Evolutionary conservation across 2,888 invertebrate species (phyloP).

Genomic region (Tenodera sinensis): DNA sequence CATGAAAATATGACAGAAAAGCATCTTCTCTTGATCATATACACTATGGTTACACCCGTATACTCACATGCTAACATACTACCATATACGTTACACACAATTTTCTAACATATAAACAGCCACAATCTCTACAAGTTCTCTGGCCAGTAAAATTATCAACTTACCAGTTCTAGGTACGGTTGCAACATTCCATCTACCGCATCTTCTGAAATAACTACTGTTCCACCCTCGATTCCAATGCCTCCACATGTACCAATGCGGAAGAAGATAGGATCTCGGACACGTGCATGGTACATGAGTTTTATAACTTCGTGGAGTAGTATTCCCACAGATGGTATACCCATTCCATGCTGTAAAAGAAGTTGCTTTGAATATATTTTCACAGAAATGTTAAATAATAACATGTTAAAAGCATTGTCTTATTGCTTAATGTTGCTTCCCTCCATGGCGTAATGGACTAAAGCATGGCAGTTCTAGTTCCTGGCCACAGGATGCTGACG

Average conservation of each 20-base stretch:
- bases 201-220: constrained; percentile 89
- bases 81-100: no score
- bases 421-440: no score
- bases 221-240: constrained; percentile 87
- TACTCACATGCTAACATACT: no score
- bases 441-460: no score
- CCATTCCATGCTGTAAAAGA: constrained; percentile 89
- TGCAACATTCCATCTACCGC: constrained; percentile 84
- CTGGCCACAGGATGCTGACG: no score
- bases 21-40: neutral
- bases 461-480: no score
- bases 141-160: constrained; percentile 35
- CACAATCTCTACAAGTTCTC: no score
- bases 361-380: no score
- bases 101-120: no score
- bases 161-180: constrained; percentile 79
- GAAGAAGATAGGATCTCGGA: constrained; percentile 85
- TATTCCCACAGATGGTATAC: constrained; percentile 92
- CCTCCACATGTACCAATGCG: constrained; percentile 93
- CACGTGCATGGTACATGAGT: constrained; percentile 89
- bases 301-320: constrained; percentile 95
- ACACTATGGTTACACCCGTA: neutral
- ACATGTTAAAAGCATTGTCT: neutral
- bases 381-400: neutral
- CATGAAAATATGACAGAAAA: no score